Evolutionary conservation across 2,797 vertebrate genomes (phyloP).

Genomic region (Threskiornis aethiopicus): DNA sequence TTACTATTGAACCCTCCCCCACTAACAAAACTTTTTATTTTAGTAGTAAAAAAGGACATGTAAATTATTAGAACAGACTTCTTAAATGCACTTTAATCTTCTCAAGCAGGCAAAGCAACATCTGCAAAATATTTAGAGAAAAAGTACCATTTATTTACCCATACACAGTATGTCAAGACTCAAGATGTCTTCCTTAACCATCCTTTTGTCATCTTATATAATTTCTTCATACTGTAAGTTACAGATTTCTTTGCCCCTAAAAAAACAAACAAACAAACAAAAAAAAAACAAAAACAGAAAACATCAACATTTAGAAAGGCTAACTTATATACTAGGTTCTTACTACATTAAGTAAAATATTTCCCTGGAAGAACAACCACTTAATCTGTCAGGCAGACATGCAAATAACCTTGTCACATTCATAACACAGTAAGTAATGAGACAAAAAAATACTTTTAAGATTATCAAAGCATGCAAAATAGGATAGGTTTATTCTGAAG

Average conservation of each 20-base stretch:
- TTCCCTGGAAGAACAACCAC: neutral
- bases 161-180: neutral
- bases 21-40: neutral
- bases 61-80: neutral
- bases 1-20: neutral
- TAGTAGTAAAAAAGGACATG: neutral
- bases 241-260: constrained; percentile 88
- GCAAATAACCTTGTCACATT: neutral
- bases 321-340: neutral
- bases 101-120: neutral
- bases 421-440: neutral
- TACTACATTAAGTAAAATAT: neutral
- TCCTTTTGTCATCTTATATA: constrained; percentile 92
- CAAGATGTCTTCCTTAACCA: constrained; percentile 80
- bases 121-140: constrained; percentile 35
- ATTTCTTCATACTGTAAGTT: constrained; percentile 88
- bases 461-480: neutral
- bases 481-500: neutral
- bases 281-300: neutral
- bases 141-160: constrained; percentile 66
- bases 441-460: neutral
- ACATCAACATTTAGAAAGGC: neutral
- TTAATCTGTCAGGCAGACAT: neutral
- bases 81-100: neutral
- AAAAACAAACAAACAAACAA: neutral